Conservation (phyloP, 2,113 vertebrate genomes). For the Osmerus mordax region DNA sequence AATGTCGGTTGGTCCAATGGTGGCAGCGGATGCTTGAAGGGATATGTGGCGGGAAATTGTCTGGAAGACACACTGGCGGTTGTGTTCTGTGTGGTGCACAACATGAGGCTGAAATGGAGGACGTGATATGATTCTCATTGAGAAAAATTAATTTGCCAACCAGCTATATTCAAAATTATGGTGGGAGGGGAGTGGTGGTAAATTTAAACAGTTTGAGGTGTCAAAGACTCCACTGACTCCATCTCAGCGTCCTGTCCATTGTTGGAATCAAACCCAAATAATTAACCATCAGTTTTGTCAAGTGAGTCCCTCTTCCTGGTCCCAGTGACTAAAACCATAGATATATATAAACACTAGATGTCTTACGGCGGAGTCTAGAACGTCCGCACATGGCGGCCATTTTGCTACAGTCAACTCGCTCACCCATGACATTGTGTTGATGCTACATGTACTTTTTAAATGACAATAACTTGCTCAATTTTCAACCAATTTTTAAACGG, state of each 20-base stretch:
- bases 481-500: no score
- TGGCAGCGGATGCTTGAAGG: slow-evolving; percentile 39
- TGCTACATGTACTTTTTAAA: no score
- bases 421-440: no score
- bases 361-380: no score
- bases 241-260: slow-evolving; percentile 45
- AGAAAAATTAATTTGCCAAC: no score
- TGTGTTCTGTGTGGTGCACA: neutral
- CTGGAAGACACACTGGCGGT: slow-evolving; percentile 25
- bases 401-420: no score
- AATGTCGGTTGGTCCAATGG: slow-evolving; percentile 43
- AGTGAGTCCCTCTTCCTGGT: neutral
- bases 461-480: no score
- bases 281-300: neutral
- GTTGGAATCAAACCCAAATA: slow-evolving; percentile 19
- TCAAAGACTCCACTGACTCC: slow-evolving; percentile 53
- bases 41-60: slow-evolving; percentile 23
- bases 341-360: no score
- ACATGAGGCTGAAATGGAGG: slow-evolving; percentile 14
- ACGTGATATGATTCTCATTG: neutral
- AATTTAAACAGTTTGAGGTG: neutral
- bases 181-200: no score
- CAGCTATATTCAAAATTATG: no score
- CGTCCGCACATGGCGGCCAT: no score
- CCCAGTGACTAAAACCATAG: neutral